These are phyloP conservation scores for Balanococcus diminutus DNA, from an alignment of 2,888 invertebrate species.

Conservation along the genomic window DNA sequence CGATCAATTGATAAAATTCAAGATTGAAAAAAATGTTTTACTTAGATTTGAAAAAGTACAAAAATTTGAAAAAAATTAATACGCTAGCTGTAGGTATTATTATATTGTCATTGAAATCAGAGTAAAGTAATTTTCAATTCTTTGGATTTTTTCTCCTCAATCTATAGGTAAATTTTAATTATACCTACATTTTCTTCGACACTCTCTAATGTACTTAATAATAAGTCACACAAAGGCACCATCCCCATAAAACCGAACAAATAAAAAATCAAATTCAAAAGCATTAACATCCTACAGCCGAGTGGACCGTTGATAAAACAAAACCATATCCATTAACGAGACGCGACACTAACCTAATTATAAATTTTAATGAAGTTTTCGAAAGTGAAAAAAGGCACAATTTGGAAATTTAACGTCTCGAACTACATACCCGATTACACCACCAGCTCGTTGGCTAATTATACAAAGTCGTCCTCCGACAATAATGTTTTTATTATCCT, in stretches of 20 bases:
- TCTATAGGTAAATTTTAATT: no score
- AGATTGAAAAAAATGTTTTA: no score
- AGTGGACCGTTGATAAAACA: neutral
- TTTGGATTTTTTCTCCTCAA: no score
- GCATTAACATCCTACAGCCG: neutral
- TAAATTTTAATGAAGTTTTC: conserved; percentile 21
- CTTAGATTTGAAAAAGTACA: no score
- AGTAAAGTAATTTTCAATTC: no score
- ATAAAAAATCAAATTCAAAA: neutral
- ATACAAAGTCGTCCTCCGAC: conserved; percentile 29
- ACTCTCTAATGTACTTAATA: no score
- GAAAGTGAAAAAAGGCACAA: neutral
- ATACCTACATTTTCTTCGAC: no score
- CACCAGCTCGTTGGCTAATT: neutral
- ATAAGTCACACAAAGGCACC: no score
- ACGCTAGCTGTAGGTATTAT: no score
- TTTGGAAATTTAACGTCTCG: neutral
- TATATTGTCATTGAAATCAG: no score
- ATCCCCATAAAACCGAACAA: neutral
- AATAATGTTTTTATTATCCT: conserved; percentile 43
- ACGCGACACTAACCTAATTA: neutral
- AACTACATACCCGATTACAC: conserved; percentile 37
- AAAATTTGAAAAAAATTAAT: no score
- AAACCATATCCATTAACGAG: neutral
- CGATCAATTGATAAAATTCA: no score